Percentiles rank a stretch among this genome's conserved stretches.
These are phyloP conservation scores for Megatriorchis doriae DNA, from an alignment of 2,113 vertebrate species.

Conservation along the genomic window DNA sequence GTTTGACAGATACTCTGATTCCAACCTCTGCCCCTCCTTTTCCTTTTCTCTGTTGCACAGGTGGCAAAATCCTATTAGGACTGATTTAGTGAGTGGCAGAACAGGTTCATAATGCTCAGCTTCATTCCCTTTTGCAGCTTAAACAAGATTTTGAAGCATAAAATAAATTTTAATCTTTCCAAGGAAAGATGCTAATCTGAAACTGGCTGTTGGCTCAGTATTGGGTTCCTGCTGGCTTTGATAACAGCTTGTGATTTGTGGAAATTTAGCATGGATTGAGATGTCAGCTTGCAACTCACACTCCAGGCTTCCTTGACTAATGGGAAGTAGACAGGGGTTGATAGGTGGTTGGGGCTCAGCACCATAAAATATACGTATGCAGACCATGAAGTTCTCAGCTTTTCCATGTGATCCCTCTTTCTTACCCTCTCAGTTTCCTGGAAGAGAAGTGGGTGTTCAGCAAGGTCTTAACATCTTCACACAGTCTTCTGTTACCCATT, in stretches of 20 bases:
- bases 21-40: not conserved
- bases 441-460: not conserved
- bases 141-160: slow-evolving; percentile 48
- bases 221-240: slow-evolving; percentile 32
- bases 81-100: slow-evolving; percentile 16
- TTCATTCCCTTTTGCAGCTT: slow-evolving; percentile 6
- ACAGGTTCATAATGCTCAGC: not conserved
- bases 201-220: not conserved
- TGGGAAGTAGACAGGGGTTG: not conserved
- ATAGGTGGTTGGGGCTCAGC: not conserved
- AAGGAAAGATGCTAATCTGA: slow-evolving; percentile 50
- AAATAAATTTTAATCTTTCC: slow-evolving; percentile 46
- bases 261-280: slow-evolving; percentile 42
- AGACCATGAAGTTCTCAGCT: not conserved
- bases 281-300: not conserved
- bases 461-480: not conserved
- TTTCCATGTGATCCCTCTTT: not conserved
- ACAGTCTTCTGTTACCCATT: not conserved
- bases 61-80: not conserved
- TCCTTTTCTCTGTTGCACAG: not conserved
- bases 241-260: slow-evolving; percentile 28
- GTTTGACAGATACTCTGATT: slow-evolving; percentile 6
- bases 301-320: slow-evolving; percentile 23
- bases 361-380: not conserved
- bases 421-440: not conserved